A percentile compares a stretch with the other conserved stretches of the same genome.
Conservation (phyloP, 2,888 invertebrate genomes). For the Nemotelus pantherinus region DNA sequence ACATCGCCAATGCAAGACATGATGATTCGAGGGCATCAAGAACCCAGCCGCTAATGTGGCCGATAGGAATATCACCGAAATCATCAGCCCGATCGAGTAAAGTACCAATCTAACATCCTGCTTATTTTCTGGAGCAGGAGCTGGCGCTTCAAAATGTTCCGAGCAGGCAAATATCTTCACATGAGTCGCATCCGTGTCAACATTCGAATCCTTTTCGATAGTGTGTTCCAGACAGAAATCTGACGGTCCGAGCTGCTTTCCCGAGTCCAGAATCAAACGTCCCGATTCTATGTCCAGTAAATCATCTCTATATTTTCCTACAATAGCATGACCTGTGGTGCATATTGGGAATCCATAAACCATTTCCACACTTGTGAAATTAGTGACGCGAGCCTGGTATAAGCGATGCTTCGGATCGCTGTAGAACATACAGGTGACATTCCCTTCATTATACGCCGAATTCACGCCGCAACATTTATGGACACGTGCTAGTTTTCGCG, state of each 20-base stretch:
- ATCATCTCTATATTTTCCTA: constrained; percentile 69
- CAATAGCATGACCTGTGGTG: constrained; percentile 67
- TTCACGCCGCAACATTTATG: constrained; percentile 78
- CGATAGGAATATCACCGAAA: constrained; percentile 83
- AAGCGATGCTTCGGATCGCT: constrained; percentile 61
- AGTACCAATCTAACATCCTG: constrained; percentile 73
- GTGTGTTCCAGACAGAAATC: constrained; percentile 56
- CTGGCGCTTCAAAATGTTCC: constrained; percentile 66
- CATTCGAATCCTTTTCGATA: not conserved
- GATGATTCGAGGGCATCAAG: constrained; percentile 82
- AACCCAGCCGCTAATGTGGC: constrained; percentile 83
- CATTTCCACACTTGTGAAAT: constrained; percentile 62
- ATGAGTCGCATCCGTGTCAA: not conserved
- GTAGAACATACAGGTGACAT: constrained; percentile 65
- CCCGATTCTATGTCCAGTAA: constrained; percentile 67
- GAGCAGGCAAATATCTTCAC: constrained; percentile 73
- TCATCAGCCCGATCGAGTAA: constrained; percentile 80
- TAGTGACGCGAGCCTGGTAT: constrained; percentile 52
- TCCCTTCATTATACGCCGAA: constrained; percentile 70
- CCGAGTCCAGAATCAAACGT: constrained; percentile 66
- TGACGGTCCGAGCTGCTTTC: constrained; percentile 56
- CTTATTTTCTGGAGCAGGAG: constrained; percentile 50
- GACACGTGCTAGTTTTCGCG: constrained; percentile 59
- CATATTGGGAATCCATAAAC: constrained; percentile 70
- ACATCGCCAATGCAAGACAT: constrained; percentile 88